These are phyloP conservation scores for Rana temporaria DNA, from an alignment of 2,113 vertebrate species.

Conservation along the genomic window DNA sequence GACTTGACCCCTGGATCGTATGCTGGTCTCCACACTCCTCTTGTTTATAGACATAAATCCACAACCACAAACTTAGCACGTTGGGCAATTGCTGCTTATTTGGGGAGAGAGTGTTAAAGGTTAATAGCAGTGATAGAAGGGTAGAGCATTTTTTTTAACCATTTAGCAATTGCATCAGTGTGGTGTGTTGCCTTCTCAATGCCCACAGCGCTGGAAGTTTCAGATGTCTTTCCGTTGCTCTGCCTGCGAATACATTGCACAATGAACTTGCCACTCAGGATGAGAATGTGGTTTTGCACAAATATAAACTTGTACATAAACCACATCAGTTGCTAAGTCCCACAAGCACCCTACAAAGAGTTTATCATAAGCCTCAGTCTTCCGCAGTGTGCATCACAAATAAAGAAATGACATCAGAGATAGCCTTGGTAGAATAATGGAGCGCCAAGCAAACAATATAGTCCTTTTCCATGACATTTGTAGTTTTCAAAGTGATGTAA, in stretches of 20 bases:
- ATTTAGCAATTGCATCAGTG: not conserved
- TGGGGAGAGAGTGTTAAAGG: not conserved
- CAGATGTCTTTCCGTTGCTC: conserved; percentile 30
- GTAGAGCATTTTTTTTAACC: not conserved
- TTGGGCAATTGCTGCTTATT: no score
- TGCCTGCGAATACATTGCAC: conserved; percentile 35
- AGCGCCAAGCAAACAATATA: not conserved
- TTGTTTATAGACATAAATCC: no score
- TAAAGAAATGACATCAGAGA: not conserved
- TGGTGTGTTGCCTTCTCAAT: not conserved
- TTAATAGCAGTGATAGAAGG: not conserved
- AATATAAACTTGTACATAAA: conserved; percentile 43
- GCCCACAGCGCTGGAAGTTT: not conserved
- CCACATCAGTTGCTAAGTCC: conserved; percentile 42
- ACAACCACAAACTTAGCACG: no score
- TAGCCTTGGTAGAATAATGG: not conserved
- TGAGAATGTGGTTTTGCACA: conserved; percentile 41
- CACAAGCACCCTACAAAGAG: conserved; percentile 2
- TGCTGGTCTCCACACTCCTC: no score
- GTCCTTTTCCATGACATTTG: no score
- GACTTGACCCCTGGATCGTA: no score
- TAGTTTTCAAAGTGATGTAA: no score
- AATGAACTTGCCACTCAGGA: conserved; percentile 46
- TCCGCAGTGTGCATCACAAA: conserved; percentile 9
- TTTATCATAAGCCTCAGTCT: conserved; percentile 47